phyloP scores from a whole-genome alignment of 2,113 vertebrate genomes.

The Anthoscopus minutus region DNA sequence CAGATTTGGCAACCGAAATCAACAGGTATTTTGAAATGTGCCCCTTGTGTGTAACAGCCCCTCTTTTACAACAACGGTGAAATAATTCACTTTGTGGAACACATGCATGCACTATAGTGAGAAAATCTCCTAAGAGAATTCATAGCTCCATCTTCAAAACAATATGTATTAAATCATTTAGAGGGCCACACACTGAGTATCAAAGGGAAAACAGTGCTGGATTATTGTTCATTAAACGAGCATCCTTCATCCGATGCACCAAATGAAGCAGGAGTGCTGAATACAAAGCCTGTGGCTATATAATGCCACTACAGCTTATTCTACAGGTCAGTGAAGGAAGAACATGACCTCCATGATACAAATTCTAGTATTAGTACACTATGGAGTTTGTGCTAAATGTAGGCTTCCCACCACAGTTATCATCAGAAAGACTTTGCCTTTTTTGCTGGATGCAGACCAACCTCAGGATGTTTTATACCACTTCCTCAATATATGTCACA shows the following conservation, averaged over 20 bases:
- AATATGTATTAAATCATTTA: conserved; percentile 41
- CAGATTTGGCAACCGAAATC: not conserved
- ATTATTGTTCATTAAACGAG: not conserved
- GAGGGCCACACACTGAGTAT: conserved; percentile 33
- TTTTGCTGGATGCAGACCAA: not conserved
- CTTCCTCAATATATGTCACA: not conserved
- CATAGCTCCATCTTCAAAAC: not conserved
- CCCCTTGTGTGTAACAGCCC: not conserved
- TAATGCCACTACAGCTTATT: not conserved
- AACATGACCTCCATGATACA: not conserved
- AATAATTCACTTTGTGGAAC: not conserved
- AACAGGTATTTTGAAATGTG: conserved; percentile 18
- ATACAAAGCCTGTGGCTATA: not conserved
- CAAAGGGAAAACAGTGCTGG: not conserved
- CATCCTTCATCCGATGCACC: not conserved
- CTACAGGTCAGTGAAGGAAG: not conserved
- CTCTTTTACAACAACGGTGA: not conserved
- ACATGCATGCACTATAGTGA: not conserved
- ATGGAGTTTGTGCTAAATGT: not conserved
- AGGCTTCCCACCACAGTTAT: not conserved
- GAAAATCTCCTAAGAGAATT: conserved; percentile 15
- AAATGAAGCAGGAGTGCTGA: not conserved
- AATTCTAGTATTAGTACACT: not conserved
- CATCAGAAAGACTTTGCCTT: not conserved
- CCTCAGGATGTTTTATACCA: not conserved